Evolutionary conservation across 92 coral and sea anemone genomes (phyloP), one percentile per base, ranked within the genome.

Genomic region (Epizoanthus illoricatus): DNA sequence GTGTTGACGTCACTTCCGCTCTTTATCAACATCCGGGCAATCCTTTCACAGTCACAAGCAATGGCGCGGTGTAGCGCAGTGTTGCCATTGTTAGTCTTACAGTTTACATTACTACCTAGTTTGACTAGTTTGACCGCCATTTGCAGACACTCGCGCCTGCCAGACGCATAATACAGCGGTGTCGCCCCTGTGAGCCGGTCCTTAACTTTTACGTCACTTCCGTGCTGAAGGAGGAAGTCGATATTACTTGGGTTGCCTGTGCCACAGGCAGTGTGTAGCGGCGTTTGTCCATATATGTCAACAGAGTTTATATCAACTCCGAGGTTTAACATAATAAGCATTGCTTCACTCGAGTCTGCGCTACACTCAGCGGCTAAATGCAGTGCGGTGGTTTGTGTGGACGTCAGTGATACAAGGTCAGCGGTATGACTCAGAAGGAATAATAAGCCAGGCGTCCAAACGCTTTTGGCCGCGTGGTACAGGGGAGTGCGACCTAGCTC

Each of bases 51-150:
- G 73, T 68, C 12, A 13, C 49, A 33, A 16, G 73, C 73, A 39
- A 68, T 68, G 23, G 73, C 73, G 49, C 73, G 73, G 42, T 68
- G 73, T 43, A 68, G 73, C n/a, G 73, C 73, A 10, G 73, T 68
- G 73, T 68, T 68, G 21, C 73, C 73, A 16, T n/a, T 16, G 11
- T 68, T 68, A 4, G 73, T 36, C 73, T 68, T 68, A 33, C 5
- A 2, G 21, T 68, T 68, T 1, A 68, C 73, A 16, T 68, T 45
- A 43, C 73, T 68, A 13, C 73, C 73, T 1, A 39, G 40, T 39
- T 15, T 23, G 73, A 68, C 17, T 15, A 68, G 73, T 39, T 68
- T 13, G 20, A 5, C 73, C 40, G 19, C 49, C n/a, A 17, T 45
- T 19, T 68, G 73, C 49, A 68, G 73, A 18, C 73, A 68, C 73